A percentile compares a stretch with the other conserved stretches of the same genome.
Evolutionary conservation across 2,113 vertebrate species (phyloP).

Genomic region (Irena cyanogastra): DNA sequence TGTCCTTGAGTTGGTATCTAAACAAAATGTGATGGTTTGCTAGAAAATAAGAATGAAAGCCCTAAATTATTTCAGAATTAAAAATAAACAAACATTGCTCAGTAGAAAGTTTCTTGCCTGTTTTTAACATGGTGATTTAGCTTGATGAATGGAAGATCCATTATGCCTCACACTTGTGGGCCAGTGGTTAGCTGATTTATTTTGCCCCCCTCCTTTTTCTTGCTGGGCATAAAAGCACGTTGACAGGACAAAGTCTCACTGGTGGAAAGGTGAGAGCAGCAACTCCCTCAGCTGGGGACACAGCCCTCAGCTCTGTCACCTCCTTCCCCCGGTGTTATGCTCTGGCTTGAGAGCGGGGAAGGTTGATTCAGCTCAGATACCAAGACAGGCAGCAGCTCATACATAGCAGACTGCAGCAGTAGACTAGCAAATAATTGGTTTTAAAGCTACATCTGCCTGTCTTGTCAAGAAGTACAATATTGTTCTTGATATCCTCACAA

Average conservation of each 20-base stretch:
- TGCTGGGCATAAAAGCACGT: not conserved
- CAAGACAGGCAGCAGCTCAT: not conserved
- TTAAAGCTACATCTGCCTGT: not conserved
- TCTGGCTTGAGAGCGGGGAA: not conserved
- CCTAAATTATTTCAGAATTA: not conserved
- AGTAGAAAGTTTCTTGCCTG: not conserved
- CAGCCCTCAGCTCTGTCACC: not conserved
- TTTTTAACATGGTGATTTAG: not conserved
- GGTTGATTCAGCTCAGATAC: not conserved
- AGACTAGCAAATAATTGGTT: not conserved
- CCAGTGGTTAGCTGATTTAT: not conserved
- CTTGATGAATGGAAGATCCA: not conserved
- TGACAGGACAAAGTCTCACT: rapidly evolving
- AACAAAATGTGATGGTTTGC: not conserved
- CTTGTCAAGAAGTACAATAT: not conserved
- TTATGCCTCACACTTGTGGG: not conserved
- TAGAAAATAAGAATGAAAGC: not conserved
- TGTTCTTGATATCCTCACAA: not conserved
- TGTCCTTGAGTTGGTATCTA: not conserved
- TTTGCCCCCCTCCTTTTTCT: rapidly evolving
- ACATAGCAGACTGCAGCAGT: not conserved
- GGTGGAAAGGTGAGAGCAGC: not conserved
- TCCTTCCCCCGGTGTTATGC: not conserved
- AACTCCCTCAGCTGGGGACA: not conserved
- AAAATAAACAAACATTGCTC: not conserved